Evolutionary conservation across 2,113 vertebrate genomes (phyloP).

Genomic region (Microcebus jonahi): DNA sequence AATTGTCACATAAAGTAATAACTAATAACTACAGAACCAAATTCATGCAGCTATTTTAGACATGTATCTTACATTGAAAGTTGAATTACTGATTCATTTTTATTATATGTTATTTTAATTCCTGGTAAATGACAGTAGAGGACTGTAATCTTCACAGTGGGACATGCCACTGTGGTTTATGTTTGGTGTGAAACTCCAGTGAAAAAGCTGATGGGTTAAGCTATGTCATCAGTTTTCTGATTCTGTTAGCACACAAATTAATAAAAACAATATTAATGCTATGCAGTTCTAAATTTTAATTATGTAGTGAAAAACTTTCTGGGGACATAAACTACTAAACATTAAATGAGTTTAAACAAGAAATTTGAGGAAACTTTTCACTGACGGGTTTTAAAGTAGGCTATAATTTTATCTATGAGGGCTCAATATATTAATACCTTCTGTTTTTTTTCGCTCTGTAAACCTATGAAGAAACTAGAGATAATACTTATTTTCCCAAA

Average conservation of each 20-base stretch:
- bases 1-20: background rate
- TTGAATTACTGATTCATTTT: background rate
- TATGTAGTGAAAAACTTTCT: constrained; percentile 27
- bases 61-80: background rate
- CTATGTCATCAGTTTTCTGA: background rate
- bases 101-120: constrained; percentile 8
- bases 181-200: background rate
- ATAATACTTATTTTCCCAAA: constrained; percentile 26
- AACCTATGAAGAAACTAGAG: background rate
- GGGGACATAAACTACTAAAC: background rate
- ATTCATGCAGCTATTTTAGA: background rate
- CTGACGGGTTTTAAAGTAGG: constrained; percentile 19
- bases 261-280: constrained; percentile 25
- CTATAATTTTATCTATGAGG: background rate
- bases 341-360: constrained; percentile 9
- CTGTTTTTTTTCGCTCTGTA: background rate
- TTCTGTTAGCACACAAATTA: background rate
- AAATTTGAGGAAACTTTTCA: background rate
- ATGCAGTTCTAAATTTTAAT: constrained; percentile 25
- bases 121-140: background rate
- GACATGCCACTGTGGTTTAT: background rate
- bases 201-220: background rate
- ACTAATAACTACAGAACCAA: background rate
- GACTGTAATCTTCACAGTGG: background rate
- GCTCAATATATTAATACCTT: background rate